These are phyloP conservation scores for Uloborus diversus DNA, from an alignment of 1,140 invertebrate species.

Conservation along the genomic window DNA sequence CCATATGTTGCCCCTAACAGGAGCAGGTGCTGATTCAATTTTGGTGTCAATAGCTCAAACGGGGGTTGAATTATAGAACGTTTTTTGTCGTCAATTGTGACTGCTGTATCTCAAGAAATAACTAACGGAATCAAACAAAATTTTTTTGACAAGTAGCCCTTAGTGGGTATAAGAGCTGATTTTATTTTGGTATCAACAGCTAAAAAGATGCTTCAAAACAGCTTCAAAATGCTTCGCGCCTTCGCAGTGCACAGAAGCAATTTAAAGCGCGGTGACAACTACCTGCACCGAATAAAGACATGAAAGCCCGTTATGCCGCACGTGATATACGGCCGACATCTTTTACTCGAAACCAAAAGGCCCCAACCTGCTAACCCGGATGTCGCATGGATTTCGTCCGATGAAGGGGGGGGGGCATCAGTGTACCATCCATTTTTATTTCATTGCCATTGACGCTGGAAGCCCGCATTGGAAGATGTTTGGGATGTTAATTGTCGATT, in stretches of 20 bases:
- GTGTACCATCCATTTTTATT: conserved; percentile 7
- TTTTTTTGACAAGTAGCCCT: too few species aligned
- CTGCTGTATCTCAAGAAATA: too few species aligned
- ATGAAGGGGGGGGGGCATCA: not conserved
- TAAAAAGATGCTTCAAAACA: too few species aligned
- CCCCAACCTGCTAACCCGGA: conserved; percentile 10
- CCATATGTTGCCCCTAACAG: too few species aligned
- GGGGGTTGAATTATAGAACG: too few species aligned
- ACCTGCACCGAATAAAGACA: conserved; percentile 34
- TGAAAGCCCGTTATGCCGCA: conserved; percentile 28
- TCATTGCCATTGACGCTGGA: not conserved
- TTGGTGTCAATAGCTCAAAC: too few species aligned
- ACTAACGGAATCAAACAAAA: too few species aligned
- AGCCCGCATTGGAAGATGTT: not conserved
- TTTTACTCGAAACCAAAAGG: conserved; percentile 14
- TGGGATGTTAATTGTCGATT: conserved; percentile 19
- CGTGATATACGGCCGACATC: conserved; percentile 17
- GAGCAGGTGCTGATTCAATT: too few species aligned
- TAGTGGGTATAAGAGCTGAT: too few species aligned
- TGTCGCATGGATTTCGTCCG: conserved; percentile 13
- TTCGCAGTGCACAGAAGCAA: conserved; percentile 47
- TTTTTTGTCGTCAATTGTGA: too few species aligned
- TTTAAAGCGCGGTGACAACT: conserved; percentile 15
- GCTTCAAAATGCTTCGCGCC: too few species aligned
- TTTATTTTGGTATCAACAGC: too few species aligned